Evolutionary conservation across 2,113 vertebrate species (phyloP).

Genomic region (Hemichromis elongatus): DNA sequence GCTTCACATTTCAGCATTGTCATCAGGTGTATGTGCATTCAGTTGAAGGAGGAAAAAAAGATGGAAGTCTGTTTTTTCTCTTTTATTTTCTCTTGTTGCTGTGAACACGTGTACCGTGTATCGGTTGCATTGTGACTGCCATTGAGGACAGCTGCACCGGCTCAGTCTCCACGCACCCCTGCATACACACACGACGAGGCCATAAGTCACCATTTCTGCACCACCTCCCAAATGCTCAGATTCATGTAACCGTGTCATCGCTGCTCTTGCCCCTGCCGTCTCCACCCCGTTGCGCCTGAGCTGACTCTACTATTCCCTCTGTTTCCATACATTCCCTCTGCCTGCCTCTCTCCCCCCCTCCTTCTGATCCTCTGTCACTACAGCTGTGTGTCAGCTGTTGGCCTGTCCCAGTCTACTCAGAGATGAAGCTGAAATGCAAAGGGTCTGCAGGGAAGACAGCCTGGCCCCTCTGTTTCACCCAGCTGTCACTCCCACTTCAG

Average conservation of each 20-base stretch:
- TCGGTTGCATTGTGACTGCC: conserved; percentile 57
- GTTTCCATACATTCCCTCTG: conserved; percentile 29
- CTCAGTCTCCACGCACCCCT: neutral
- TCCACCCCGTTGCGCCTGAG: conserved; percentile 8
- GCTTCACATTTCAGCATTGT: conserved; percentile 21
- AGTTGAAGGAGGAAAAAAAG: neutral
- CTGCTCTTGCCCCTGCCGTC: conserved; percentile 25
- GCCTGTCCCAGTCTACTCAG: conserved; percentile 50
- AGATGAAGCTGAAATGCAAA: conserved; percentile 59
- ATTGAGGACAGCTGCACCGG: conserved; percentile 71
- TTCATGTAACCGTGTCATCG: conserved; percentile 49
- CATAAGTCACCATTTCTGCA: conserved; percentile 43
- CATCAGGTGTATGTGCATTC: neutral
- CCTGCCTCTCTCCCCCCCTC: neutral
- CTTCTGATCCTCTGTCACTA: conserved; percentile 55
- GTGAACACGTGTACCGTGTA: conserved; percentile 57
- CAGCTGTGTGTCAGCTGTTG: conserved; percentile 79
- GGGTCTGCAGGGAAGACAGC: conserved; percentile 53
- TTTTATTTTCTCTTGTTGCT: neutral
- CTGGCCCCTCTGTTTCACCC: conserved; percentile 41
- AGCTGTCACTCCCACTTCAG: conserved; percentile 50
- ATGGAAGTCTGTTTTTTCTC: neutral
- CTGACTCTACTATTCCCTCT: conserved; percentile 6
- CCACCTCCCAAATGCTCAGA: conserved; percentile 31
- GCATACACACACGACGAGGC: neutral